Percentiles rank a stretch among this genome's conserved stretches.
These are phyloP conservation scores for Drepana arcuata DNA, from an alignment of 1,140 invertebrate genomes.

Conservation along the genomic window DNA sequence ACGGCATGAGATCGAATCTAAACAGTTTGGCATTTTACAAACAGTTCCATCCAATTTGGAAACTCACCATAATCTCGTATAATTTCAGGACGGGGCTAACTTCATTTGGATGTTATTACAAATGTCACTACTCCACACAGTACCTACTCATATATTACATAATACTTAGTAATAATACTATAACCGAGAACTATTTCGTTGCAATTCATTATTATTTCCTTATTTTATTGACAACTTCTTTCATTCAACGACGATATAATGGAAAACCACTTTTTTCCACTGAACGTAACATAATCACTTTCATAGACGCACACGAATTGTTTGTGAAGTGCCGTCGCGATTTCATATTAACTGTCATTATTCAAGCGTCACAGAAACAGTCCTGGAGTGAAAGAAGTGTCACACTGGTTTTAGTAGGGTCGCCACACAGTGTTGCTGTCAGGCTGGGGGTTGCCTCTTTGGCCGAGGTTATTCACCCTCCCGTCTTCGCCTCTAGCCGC, in stretches of 20 bases:
- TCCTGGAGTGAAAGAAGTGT: constrained; percentile 18
- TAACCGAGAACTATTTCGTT: constrained; percentile 45
- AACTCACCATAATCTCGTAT: constrained; percentile 30
- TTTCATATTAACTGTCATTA: not conserved
- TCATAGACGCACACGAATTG: not conserved
- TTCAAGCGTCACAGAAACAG: not conserved
- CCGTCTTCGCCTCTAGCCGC: constrained; percentile 74
- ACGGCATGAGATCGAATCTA: not conserved
- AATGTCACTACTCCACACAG: constrained; percentile 26
- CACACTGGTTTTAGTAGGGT: constrained; percentile 57
- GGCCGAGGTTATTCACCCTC: constrained; percentile 74
- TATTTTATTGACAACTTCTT: constrained; percentile 19
- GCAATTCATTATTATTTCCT: constrained; percentile 30
- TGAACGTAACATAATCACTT: too few species aligned
- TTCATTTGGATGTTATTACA: constrained; percentile 27
- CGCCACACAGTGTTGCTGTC: constrained; percentile 79
- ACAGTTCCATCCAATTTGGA: not conserved
- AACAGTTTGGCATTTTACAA: too few species aligned
- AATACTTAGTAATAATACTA: too few species aligned
- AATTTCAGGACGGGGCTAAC: constrained; percentile 55
- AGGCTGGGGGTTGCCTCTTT: constrained; percentile 76
- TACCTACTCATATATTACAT: constrained; percentile 23
- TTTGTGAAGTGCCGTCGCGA: not conserved
- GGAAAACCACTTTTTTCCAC: constrained; percentile 11
- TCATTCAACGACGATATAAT: constrained; percentile 9